phyloP scores from a whole-genome alignment of 2,113 vertebrate genomes.

The Helogale parvula region DNA sequence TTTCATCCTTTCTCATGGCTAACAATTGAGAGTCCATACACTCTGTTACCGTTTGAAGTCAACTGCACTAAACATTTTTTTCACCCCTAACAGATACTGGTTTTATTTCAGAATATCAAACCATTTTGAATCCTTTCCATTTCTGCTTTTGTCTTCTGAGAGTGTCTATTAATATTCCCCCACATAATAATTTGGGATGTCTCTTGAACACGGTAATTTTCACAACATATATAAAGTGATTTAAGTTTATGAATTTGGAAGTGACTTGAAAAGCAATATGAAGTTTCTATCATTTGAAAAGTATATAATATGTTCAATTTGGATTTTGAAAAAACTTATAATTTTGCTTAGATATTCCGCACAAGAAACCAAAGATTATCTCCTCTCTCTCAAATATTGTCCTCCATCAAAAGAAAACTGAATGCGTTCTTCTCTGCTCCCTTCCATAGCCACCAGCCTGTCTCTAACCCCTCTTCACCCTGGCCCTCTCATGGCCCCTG shows the following conservation, averaged over 20 bases:
- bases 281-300: slow-evolving; percentile 37
- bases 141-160: neutral
- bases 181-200: neutral
- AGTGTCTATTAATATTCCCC: neutral
- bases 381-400: neutral
- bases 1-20: neutral
- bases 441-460: neutral
- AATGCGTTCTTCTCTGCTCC: neutral
- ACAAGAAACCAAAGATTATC: neutral
- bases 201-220: neutral
- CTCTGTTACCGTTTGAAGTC: neutral
- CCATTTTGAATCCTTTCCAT: neutral
- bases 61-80: neutral
- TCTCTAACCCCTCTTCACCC: neutral
- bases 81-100: neutral
- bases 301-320: neutral
- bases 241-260: neutral
- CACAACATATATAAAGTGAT: neutral
- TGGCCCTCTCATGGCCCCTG: neutral
- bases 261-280: neutral
- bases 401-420: neutral
- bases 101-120: slow-evolving; percentile 41
- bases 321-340: slow-evolving; percentile 4
- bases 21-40: neutral
- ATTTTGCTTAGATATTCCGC: neutral